Percentiles rank a stretch among this genome's conserved stretches.
These are phyloP conservation scores for Paradoxurus hermaphroditus DNA, from an alignment of 2,113 vertebrate genomes.

Conservation along the genomic window DNA sequence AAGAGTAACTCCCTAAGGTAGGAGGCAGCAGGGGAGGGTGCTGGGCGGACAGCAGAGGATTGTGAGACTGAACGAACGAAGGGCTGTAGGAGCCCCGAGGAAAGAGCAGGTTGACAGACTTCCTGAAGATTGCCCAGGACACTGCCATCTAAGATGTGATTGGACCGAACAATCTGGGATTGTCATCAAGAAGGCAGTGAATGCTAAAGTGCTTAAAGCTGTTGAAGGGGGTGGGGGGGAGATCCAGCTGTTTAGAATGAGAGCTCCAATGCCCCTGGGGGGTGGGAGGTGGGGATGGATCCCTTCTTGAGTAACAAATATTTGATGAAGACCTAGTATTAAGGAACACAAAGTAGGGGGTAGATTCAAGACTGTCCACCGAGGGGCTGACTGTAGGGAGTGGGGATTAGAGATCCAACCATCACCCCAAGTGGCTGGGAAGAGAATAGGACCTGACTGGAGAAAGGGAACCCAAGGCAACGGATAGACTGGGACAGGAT, in stretches of 20 bases:
- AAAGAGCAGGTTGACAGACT: no score
- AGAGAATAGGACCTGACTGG: background rate
- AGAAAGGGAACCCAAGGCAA: background rate
- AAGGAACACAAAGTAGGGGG: background rate
- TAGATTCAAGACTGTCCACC: background rate
- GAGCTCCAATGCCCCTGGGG: background rate
- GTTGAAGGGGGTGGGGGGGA: no score
- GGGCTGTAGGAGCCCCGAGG: background rate
- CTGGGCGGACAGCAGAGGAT: background rate
- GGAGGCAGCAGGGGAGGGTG: background rate
- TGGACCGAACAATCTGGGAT: background rate
- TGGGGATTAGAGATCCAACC: background rate
- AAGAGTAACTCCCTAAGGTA: background rate
- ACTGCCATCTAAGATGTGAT: background rate
- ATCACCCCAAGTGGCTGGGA: background rate
- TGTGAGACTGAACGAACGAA: background rate
- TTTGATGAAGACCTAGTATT: background rate
- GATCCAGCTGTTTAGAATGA: background rate
- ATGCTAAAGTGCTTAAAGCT: background rate
- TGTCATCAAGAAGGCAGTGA: background rate
- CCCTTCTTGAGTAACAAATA: background rate
- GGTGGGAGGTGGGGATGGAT: background rate
- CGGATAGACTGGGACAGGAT: background rate
- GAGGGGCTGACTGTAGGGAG: background rate
- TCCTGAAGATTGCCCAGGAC: background rate